A percentile compares a stretch with the other conserved stretches of the same genome.
phyloP scores from a whole-genome alignment of 2,113 vertebrate species.

The Herpailurus yagouaroundi region DNA sequence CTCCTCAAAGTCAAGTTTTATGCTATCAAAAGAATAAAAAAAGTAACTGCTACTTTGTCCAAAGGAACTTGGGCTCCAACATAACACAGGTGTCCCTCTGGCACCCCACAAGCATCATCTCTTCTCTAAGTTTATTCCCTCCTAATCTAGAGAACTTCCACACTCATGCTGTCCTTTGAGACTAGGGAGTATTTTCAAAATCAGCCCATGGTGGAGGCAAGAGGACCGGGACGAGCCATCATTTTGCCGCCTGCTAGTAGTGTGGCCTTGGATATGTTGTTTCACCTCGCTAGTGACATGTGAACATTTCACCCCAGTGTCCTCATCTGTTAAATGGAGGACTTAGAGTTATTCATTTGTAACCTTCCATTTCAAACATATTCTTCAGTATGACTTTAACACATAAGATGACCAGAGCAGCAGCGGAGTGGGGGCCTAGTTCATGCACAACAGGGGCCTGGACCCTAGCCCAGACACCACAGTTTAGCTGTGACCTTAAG shows the following conservation, averaged over 20 bases:
- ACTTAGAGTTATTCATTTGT: background rate
- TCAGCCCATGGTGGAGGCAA: background rate
- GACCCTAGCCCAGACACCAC: background rate
- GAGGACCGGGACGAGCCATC: background rate
- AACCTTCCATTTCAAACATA: background rate
- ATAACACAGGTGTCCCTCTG: background rate
- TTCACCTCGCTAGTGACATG: background rate
- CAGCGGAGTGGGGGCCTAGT: no score
- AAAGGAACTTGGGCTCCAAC: background rate
- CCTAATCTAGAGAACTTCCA: background rate
- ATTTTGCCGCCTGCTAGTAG: no score
- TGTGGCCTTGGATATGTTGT: background rate
- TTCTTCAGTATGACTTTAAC: background rate
- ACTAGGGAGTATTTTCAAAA: background rate
- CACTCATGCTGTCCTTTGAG: background rate
- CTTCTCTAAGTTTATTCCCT: background rate
- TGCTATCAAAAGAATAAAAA: background rate
- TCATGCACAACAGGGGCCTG: background rate
- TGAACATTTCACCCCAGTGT: background rate
- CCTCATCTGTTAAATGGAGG: background rate
- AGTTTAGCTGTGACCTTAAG: background rate
- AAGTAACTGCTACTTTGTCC: background rate
- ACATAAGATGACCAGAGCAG: background rate
- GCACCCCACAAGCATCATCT: no score
- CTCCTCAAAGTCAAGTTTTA: background rate